Conservation (phyloP, 92 coral and sea anemone genomes). For the Epizoanthus stellaris region DNA sequence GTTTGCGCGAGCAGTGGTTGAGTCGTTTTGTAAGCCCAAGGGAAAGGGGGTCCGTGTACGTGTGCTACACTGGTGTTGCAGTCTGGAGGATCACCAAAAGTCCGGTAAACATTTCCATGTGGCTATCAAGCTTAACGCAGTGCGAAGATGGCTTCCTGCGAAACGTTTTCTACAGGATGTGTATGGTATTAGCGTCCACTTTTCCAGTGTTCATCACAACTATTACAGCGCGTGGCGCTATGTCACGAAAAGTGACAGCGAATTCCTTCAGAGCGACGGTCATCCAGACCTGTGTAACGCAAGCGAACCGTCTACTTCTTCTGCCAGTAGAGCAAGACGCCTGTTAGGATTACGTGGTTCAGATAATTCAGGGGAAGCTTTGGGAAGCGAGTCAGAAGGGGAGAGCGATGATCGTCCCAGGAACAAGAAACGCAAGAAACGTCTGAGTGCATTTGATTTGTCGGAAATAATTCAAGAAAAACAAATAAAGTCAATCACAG, state of each 20-base stretch:
- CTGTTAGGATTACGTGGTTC: not conserved
- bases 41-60: not conserved
- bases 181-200: slow-evolving; percentile 48
- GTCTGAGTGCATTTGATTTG: slow-evolving; percentile 46
- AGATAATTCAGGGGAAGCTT: not conserved
- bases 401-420: not conserved
- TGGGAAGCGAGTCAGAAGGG: no score
- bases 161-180: slow-evolving; percentile 42
- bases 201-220: slow-evolving; percentile 54
- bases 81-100: slow-evolving; percentile 44
- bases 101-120: slow-evolving; percentile 43
- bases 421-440: slow-evolving; percentile 27
- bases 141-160: slow-evolving; percentile 52
- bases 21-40: slow-evolving; percentile 21
- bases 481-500: slow-evolving; percentile 5
- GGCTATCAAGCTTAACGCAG: slow-evolving; percentile 28
- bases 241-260: slow-evolving; percentile 47
- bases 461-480: slow-evolving; percentile 29
- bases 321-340: slow-evolving; percentile 7
- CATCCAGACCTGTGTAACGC: slow-evolving; percentile 60
- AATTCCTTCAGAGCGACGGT: slow-evolving; percentile 48
- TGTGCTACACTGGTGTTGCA: slow-evolving; percentile 43
- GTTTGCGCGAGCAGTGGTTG: slow-evolving; percentile 31
- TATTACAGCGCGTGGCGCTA: slow-evolving; percentile 71
- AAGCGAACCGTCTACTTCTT: not conserved